Percentiles rank a stretch among this genome's conserved stretches.
Conservation (phyloP, 2,113 vertebrate genomes). For the sheep (Ovis aries) region DNA sequence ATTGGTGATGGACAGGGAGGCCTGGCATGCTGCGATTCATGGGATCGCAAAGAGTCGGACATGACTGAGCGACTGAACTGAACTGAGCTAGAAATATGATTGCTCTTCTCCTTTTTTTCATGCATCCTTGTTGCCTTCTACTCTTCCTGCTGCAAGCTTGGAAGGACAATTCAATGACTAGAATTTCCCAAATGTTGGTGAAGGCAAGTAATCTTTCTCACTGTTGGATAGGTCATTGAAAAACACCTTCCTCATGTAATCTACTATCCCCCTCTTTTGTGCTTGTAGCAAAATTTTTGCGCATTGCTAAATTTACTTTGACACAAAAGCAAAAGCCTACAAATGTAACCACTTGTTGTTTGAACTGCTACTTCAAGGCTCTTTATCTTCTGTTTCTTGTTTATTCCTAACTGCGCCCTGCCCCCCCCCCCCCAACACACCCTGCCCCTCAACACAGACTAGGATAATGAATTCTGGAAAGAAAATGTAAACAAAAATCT, state of each 20-base stretch:
- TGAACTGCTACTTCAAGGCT: background rate
- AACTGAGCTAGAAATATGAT: background rate
- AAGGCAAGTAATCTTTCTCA: background rate
- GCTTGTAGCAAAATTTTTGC: background rate
- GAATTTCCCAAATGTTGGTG: background rate
- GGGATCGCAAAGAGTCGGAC: too few species aligned
- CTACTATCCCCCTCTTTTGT: background rate
- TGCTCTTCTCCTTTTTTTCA: background rate
- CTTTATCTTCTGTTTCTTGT: background rate
- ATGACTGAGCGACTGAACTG: too few species aligned
- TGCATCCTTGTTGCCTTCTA: background rate
- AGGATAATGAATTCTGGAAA: background rate
- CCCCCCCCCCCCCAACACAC: background rate
- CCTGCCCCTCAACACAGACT: background rate
- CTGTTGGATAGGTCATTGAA: background rate
- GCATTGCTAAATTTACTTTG: background rate
- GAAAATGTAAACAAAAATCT: background rate
- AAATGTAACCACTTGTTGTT: background rate
- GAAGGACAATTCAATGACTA: background rate
- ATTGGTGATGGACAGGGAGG: too few species aligned
- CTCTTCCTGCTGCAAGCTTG: too few species aligned
- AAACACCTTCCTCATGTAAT: background rate
- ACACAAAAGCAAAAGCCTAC: background rate
- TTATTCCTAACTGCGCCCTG: background rate
- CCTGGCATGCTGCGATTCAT: rapidly evolving